These are phyloP conservation scores for Otolemur garnettii DNA, from an alignment of 2,113 vertebrate genomes.

Conservation along the genomic window DNA sequence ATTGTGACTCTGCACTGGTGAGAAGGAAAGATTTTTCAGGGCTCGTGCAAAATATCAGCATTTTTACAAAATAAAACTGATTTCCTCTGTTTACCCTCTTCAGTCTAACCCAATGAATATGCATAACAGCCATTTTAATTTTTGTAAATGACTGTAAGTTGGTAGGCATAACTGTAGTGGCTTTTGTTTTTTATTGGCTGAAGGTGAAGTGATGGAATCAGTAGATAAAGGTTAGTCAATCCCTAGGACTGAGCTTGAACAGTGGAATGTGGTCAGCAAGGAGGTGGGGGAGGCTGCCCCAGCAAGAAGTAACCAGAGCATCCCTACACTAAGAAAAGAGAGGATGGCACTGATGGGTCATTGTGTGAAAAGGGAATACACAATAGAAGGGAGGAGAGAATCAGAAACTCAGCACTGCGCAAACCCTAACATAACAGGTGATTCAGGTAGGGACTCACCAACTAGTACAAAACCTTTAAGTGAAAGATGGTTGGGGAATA, in stretches of 20 bases:
- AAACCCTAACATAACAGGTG: neutral
- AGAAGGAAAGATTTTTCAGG: conserved; percentile 30
- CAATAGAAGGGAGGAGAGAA: conserved; percentile 8
- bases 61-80: neutral
- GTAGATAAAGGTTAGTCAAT: conserved; percentile 8
- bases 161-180: neutral
- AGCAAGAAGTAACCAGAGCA: neutral
- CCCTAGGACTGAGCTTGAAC: neutral
- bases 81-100: neutral
- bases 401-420: neutral
- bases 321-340: neutral
- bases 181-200: conserved; percentile 40
- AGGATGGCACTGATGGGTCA: neutral
- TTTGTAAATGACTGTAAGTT: neutral
- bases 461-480: neutral
- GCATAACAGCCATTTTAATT: neutral
- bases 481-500: neutral
- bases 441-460: neutral
- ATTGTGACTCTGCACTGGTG: neutral
- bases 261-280: neutral
- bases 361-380: conserved; percentile 29
- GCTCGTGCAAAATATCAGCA: neutral
- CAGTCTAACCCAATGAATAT: neutral
- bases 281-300: neutral
- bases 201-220: neutral